These are phyloP conservation scores for Leptinotarsa rubiginosa DNA, from an alignment of 2,888 invertebrate genomes.

Conservation along the genomic window DNA sequence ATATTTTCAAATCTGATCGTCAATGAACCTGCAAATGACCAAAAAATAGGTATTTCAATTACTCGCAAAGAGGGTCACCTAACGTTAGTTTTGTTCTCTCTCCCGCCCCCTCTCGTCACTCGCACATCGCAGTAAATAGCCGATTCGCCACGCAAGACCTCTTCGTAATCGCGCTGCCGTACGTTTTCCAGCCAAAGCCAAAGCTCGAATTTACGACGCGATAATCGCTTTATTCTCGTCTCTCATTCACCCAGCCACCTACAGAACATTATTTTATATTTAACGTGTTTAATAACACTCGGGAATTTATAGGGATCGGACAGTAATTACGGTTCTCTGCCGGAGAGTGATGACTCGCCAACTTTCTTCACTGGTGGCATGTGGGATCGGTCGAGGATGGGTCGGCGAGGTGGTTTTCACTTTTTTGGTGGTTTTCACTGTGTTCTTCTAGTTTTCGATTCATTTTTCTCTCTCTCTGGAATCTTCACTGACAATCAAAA, in stretches of 20 bases:
- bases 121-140: constrained; percentile 12
- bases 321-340: constrained; percentile 15
- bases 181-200: constrained; percentile 47
- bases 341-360: constrained; percentile 7
- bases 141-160: constrained; percentile 9
- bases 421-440: not conserved
- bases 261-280: constrained; percentile 57
- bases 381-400: not conserved
- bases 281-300: constrained; percentile 46
- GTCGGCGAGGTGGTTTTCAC: not conserved
- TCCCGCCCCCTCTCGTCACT: constrained; percentile 5
- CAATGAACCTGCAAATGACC: not conserved
- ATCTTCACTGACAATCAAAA: too few relatives aligned
- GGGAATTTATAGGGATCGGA: constrained; percentile 17
- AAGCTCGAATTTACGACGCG: constrained; percentile 56
- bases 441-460: too few relatives aligned
- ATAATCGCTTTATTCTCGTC: constrained; percentile 59
- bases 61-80: not conserved
- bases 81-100: not conserved
- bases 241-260: constrained; percentile 55
- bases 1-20: not conserved
- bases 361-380: constrained; percentile 7
- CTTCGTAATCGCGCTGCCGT: constrained; percentile 25
- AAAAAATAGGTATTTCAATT: not conserved
- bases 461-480: too few relatives aligned